Evolutionary conservation across 2,888 invertebrate species (phyloP), one percentile per base, ranked within the genome.

Genomic region (Phoenoteleia sp.): DNA sequence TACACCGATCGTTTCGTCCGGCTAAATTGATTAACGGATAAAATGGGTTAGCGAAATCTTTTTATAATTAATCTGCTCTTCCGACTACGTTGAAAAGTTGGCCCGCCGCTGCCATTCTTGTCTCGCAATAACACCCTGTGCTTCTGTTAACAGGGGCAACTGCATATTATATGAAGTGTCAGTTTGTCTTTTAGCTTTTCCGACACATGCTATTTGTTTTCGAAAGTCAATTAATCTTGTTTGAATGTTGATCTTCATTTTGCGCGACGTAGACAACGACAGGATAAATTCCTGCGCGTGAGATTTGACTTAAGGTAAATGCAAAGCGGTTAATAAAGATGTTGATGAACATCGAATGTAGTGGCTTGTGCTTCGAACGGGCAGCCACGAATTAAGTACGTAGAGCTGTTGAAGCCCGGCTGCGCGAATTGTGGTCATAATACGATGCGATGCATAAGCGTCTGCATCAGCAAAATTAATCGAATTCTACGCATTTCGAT

Each of bases 401-500:
- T 54, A 66, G 75, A 67, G 75, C 64, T 49, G 52, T 49, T 49
- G 67, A 81, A 66, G 52, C 76, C 64, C 49, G 47, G 56, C 62
- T 60, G 76, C 60, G 81, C 72, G 76, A 84, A 71, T 54, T 80
- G 76, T 58, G 84, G 84, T 80, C 66, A 81, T 84, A 81, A 76
- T 80, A 76, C 72, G 76, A 72, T 80, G 76, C 84, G 21, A 76
- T 81, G 75, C 62, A 84, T 80, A 81, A 84, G 76, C 84, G 58
- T 71, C 71, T 58, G 67, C 80, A 81, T 81, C 76, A 81, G 72
- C 67, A 27, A 76, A 84, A 81, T 84, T 84, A 71, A 84, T 84
- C 81, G 76, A 84, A 84, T 84, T 80, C 75, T 80, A 76, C 66
- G 81, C 84, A 81, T 84, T 80, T 76, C 84, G 66, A 84, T 84